Evolutionary conservation across 2,888 invertebrate species (phyloP).

Genomic region (Drosophila quinaria): DNA sequence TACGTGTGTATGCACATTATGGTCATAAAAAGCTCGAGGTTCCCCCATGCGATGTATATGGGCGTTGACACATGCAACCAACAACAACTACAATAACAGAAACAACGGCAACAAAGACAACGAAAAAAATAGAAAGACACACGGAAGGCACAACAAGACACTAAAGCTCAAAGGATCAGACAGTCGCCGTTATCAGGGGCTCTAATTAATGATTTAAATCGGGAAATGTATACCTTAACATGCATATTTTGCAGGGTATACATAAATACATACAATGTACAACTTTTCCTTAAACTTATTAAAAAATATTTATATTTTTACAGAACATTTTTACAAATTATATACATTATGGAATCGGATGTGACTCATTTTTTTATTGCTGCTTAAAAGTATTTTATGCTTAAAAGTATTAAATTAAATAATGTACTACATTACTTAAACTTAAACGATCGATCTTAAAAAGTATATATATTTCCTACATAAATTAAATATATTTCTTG

Average conservation of each 20-base stretch:
- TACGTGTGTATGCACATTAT: conserved; percentile 52
- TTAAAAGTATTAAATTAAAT: too few relatives aligned
- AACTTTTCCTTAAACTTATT: neutral
- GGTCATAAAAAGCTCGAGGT: conserved; percentile 53
- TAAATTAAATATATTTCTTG: neutral
- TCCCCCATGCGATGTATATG: conserved; percentile 13
- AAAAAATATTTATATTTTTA: too few relatives aligned
- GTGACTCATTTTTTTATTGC: too few relatives aligned
- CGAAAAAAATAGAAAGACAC: conserved; percentile 1
- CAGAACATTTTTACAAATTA: too few relatives aligned
- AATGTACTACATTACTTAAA: too few relatives aligned
- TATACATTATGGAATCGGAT: too few relatives aligned
- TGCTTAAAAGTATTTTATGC: too few relatives aligned
- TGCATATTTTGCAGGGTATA: neutral
- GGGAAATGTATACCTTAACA: neutral
- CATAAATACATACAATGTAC: neutral
- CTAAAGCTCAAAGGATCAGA: conserved; percentile 45
- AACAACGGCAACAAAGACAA: conserved; percentile 16
- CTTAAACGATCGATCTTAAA: too few relatives aligned
- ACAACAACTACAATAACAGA: conserved; percentile 16
- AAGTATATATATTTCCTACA: too few relatives aligned
- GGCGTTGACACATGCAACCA: conserved; percentile 53
- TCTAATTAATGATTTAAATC: conserved; percentile 61
- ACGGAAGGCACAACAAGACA: conserved; percentile 7
- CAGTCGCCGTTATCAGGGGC: conserved; percentile 33